Evolutionary conservation across 1,140 invertebrate genomes (phyloP), one percentile per base, ranked within the genome.

Genomic region (Trichonephila inaurata): DNA sequence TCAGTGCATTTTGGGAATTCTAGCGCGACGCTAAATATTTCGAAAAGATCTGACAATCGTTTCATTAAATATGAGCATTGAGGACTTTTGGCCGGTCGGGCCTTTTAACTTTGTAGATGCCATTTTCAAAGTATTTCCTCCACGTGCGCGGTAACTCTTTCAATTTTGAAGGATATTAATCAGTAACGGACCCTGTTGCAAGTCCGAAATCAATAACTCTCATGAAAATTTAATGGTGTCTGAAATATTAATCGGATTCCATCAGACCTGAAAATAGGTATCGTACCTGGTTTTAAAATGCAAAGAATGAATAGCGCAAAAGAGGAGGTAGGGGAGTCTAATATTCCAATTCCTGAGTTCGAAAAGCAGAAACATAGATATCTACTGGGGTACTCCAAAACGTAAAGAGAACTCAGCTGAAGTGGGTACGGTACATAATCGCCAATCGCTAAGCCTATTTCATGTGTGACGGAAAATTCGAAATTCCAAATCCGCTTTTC

Each of bases 381-480:
- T 40, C 64, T 91, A 69, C 33, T 28, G 62, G 24, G 69, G 44
- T 77, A 82, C 89, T 91, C 89, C 44, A 82, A 19, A 64, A 33
- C 40, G 61, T 85, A 92, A 66, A 66, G 28, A 64, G 83, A 81
- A 62, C 61, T 24, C 61, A 7, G 51, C 83, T 88, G 92, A 93
- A 88, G 92, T 93, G 92, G 86, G 85, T 87, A 77, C 40, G 92
- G 69, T 89, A 83, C 72, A 93, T 93, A 93, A 93, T 93, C 92
- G 92, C 92, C 92, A 82, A 93, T 93, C 92, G 92, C 92, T 93
- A 93, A 93, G 92, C 92, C 86, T 88, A 88, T 94, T 93, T 94
- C 89, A 94, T 94, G 86, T 93, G 85, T 94, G 87, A 89, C 87
- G 72, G 92, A 93, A 93, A 93, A 93, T 93, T 83, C 77, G 88